phyloP scores from a whole-genome alignment of 2,113 vertebrate genomes.

The Cyprinodon tularosa region DNA sequence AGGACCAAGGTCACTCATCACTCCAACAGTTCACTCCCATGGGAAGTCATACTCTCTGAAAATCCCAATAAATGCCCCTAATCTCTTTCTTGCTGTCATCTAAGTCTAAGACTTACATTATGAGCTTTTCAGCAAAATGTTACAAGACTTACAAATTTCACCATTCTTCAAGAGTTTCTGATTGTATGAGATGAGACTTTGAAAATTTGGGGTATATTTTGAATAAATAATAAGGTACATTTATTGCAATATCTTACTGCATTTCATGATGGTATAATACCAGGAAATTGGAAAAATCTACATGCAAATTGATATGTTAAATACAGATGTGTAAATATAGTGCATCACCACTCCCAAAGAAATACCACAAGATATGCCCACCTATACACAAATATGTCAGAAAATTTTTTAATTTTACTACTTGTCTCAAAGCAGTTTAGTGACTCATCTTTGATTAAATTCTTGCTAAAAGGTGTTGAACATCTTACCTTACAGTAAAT shows the following conservation, averaged over 20 bases:
- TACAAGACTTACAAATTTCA: background rate
- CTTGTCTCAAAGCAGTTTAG: background rate
- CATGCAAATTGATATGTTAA: background rate
- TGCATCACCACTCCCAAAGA: background rate
- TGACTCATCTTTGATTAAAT: background rate
- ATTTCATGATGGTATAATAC: background rate
- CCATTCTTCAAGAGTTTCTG: background rate
- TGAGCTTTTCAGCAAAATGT: slow-evolving; percentile 4
- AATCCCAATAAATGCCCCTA: slow-evolving; percentile 38
- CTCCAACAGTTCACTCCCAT: slow-evolving; percentile 59
- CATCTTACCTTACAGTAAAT: background rate
- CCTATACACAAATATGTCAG: background rate
- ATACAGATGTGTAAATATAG: background rate
- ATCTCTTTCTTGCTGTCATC: slow-evolving; percentile 4
- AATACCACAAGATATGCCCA: background rate
- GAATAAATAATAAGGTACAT: background rate
- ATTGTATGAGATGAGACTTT: background rate
- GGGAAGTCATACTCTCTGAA: slow-evolving; percentile 63
- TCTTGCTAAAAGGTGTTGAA: background rate
- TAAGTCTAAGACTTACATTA: background rate
- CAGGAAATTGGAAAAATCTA: background rate
- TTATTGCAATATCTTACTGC: background rate
- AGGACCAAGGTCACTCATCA: slow-evolving; percentile 67
- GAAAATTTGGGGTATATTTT: background rate
- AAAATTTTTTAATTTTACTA: background rate